These are phyloP conservation scores for Trachelipus rathkii DNA, from an alignment of 1,140 invertebrate genomes.

Conservation along the genomic window DNA sequence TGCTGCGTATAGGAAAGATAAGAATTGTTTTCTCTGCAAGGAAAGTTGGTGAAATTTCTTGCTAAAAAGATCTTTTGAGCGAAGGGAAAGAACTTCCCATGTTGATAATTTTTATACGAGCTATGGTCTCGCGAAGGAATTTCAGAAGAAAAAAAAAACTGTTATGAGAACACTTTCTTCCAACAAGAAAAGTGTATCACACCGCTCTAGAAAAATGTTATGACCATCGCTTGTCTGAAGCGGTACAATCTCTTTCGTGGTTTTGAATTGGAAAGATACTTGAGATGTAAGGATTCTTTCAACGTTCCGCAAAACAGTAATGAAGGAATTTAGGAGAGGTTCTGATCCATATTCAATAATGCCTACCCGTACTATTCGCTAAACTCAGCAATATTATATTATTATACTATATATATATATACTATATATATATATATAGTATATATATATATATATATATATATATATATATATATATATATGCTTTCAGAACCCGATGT, in stretches of 20 bases:
- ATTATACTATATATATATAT: no score
- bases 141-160: slow-evolving; percentile 30
- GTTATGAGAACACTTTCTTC: slow-evolving; percentile 26
- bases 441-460: no score
- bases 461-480: no score
- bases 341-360: no score
- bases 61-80: slow-evolving; percentile 14
- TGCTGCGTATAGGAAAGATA: not conserved
- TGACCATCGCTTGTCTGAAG: slow-evolving; percentile 29
- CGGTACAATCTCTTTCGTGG: slow-evolving; percentile 19
- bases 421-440: no score
- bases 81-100: slow-evolving; percentile 26
- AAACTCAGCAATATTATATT: no score
- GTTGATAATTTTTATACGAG: not conserved
- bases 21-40: slow-evolving; percentile 19
- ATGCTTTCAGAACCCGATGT: no score
- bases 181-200: slow-evolving; percentile 7
- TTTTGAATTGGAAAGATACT: slow-evolving; percentile 33
- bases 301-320: not conserved
- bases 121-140: slow-evolving; percentile 18
- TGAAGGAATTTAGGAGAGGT: no score
- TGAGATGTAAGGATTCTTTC: slow-evolving; percentile 32
- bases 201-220: slow-evolving; percentile 26
- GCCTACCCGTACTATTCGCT: no score
- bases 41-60: slow-evolving; percentile 8